These are phyloP conservation scores for Artemia franciscana DNA, from an alignment of 1,140 invertebrate species.

Conservation along the genomic window DNA sequence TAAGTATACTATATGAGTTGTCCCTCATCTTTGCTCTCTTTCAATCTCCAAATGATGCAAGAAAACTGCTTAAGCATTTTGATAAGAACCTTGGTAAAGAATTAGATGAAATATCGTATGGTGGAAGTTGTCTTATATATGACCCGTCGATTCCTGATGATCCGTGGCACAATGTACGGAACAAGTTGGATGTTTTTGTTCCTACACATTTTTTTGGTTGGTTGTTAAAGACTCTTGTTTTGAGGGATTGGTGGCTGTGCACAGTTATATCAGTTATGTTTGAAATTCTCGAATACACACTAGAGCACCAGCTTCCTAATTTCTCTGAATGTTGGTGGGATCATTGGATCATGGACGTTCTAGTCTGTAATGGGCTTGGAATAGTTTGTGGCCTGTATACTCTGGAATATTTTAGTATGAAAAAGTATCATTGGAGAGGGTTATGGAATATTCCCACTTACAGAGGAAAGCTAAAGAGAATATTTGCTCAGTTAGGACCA, in stretches of 20 bases:
- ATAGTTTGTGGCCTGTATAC: constrained; percentile 32
- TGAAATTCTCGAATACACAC: constrained; percentile 33
- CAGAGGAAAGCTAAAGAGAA: constrained; percentile 28
- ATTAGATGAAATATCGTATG: constrained; percentile 31
- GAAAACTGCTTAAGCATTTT: constrained; percentile 26
- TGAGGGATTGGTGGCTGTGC: constrained; percentile 35
- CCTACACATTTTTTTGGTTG: constrained; percentile 33
- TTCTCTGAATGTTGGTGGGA: constrained; percentile 41
- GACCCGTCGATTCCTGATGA: constrained; percentile 23
- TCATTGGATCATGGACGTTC: constrained; percentile 35
- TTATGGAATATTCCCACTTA: constrained; percentile 33
- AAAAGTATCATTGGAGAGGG: constrained; percentile 33
- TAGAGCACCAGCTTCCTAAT: constrained; percentile 35
- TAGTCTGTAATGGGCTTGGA: constrained; percentile 32
- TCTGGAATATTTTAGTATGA: constrained; percentile 30
- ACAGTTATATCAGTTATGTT: constrained; percentile 32
- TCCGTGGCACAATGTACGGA: constrained; percentile 31
- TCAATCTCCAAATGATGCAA: constrained; percentile 27
- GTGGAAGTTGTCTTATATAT: constrained; percentile 31
- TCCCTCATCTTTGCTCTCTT: constrained; percentile 30
- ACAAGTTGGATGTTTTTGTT: constrained; percentile 35
- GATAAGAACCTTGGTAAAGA: constrained; percentile 27
- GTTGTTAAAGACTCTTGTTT: constrained; percentile 32
- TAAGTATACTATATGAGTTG: constrained; percentile 32
- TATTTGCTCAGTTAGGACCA: constrained; percentile 32